Conservation (phyloP, 2,888 invertebrate genomes). For the Trilocha varians region DNA sequence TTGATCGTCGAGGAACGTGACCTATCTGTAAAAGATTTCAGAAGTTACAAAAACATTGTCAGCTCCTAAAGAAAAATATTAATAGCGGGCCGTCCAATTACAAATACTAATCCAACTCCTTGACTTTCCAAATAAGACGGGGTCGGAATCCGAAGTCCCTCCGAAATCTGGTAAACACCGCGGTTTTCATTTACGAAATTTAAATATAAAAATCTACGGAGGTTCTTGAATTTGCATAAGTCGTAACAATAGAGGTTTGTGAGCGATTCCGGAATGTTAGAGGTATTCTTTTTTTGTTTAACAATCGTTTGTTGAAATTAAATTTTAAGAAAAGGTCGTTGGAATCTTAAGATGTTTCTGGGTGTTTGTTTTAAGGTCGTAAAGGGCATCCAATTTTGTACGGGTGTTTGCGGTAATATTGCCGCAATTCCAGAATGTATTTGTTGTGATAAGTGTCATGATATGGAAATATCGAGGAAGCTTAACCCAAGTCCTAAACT, state of each 20-base stretch:
- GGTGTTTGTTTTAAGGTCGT: too few relatives aligned
- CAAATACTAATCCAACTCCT: conserved; percentile 18
- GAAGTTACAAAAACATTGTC: neutral
- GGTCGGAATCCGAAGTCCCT: conserved; percentile 23
- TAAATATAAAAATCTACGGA: conserved; percentile 25
- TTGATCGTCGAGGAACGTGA: too few relatives aligned
- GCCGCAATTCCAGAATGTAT: too few relatives aligned
- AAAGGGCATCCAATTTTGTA: too few relatives aligned
- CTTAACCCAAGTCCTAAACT: too few relatives aligned
- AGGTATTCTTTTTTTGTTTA: neutral
- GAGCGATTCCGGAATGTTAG: neutral
- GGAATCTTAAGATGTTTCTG: too few relatives aligned
- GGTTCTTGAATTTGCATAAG: conserved; percentile 30
- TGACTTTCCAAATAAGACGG: conserved; percentile 19
- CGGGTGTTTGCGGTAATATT: too few relatives aligned
- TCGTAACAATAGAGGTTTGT: conserved; percentile 6
- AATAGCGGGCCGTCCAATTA: conserved; percentile 26
- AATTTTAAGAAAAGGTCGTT: too few relatives aligned
- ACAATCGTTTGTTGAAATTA: neutral
- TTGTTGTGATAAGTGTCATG: too few relatives aligned
- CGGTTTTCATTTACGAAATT: conserved; percentile 27
- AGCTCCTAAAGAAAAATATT: neutral
- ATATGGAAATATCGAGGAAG: too few relatives aligned
- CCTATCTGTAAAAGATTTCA: too few relatives aligned
- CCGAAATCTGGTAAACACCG: conserved; percentile 23